Evolutionary conservation across 1,140 invertebrate species (phyloP), one percentile per base, ranked within the genome.

Genomic region (Drosophila virilis): DNA sequence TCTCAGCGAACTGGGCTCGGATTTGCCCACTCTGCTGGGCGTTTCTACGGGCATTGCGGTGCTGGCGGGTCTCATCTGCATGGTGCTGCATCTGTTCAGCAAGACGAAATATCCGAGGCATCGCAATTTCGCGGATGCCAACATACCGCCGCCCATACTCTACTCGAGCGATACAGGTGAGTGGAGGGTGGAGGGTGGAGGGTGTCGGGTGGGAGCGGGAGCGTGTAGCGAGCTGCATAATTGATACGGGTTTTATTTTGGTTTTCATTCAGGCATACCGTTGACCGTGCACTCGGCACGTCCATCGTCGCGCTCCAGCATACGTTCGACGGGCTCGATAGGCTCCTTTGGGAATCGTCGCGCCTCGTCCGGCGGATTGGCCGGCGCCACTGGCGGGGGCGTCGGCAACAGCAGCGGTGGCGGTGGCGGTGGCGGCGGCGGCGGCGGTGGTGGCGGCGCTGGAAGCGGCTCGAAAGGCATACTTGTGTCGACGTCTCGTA

Each of bases 81-180:
- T 97, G 93, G 96, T 97, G 64, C 93, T 97, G 77, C 96, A 96
- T 91, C 93, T 97, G 65, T 97, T 97, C 93, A 95, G 95, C 74
- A 94, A 94, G 70, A 94, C 94, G 32, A 94, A 96, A 85, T 96
- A 95, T 91, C 93, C 94, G 65, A 94, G 95, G 76, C 95, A 96
- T 55, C 93, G 96, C 60, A 96, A 96, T 88, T 96, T 96, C 79
- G 96, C 95, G 43, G 96, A 97, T 92, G 96, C 96, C 35, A 95
- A 96, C 78, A 94, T 97, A 77, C 95, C 96, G 46, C 96, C 96
- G 64, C 95, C 96, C 13, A 96, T 97, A 91, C 93, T 97, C 45
- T 97, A 96, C 93, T 96, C 96, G 40, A 96, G 95, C 92, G 96
- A 97, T 91, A 96, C 95, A 92, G 95, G 95, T 96, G 92, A 77